Conservation (phyloP, 2,113 vertebrate species). For the Todiramphus chloris region DNA sequence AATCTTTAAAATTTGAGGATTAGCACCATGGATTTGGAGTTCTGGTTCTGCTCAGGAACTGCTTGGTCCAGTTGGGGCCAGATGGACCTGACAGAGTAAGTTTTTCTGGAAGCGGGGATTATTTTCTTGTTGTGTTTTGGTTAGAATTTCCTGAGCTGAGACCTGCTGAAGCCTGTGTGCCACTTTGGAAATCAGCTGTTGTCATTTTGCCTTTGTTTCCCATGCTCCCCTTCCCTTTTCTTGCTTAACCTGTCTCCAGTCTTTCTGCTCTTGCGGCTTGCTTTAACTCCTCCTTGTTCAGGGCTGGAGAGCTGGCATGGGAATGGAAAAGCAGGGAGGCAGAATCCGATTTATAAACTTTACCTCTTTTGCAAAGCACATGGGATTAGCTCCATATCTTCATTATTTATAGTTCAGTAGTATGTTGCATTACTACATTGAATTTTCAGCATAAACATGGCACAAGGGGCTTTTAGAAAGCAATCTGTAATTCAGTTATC, state of each 20-base stretch:
- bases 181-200: neutral
- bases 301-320: neutral
- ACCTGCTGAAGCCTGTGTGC: neutral
- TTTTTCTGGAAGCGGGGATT: neutral
- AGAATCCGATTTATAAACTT: neutral
- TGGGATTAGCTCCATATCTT: neutral
- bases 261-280: neutral
- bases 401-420: neutral
- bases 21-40: neutral
- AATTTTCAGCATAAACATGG: neutral
- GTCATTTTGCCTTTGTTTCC: neutral
- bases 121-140: neutral
- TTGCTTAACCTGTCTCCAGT: neutral
- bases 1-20: neutral
- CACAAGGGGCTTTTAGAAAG: neutral
- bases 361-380: neutral
- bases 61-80: neutral
- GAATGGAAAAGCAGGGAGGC: neutral
- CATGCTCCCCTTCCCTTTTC: accelerated
- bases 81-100: neutral
- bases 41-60: neutral
- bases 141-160: neutral
- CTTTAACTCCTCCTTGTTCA: neutral
- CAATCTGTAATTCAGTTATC: neutral
- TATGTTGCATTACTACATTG: neutral